Conservation (phyloP, 2,113 vertebrate species). For the Nothobranchius furzeri region DNA sequence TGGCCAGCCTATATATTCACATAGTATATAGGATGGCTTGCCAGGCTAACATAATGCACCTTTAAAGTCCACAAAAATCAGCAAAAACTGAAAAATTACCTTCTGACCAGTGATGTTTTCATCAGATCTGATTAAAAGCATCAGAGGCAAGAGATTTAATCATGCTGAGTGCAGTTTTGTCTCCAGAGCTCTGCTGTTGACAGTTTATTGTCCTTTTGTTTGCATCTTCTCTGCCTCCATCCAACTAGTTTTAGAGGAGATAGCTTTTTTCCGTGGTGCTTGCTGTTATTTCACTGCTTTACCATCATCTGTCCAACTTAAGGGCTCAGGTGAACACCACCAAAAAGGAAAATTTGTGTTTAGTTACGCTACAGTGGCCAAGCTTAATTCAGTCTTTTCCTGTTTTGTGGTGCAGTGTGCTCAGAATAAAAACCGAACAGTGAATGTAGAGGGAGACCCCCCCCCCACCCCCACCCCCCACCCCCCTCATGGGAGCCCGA, state of each 20-base stretch:
- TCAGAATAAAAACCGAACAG: neutral
- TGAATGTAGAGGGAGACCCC: neutral
- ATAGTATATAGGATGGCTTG: too few species aligned
- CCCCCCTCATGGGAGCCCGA: constrained; percentile 1
- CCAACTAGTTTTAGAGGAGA: constrained; percentile 41
- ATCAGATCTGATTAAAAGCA: constrained; percentile 51
- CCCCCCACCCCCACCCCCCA: neutral
- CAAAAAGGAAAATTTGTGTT: constrained; percentile 39
- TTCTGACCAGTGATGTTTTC: constrained; percentile 33
- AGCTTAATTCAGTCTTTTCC: constrained; percentile 43
- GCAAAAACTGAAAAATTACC: constrained; percentile 1
- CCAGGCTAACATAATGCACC: too few species aligned
- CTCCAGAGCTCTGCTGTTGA: constrained; percentile 12
- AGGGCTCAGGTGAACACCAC: constrained; percentile 21
- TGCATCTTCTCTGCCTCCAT: constrained; percentile 28
- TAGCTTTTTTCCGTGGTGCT: constrained; percentile 45
- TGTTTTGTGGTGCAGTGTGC: constrained; percentile 6
- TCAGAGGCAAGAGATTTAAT: constrained; percentile 30
- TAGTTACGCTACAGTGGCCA: constrained; percentile 28
- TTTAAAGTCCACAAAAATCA: neutral
- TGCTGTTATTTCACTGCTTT: constrained; percentile 40
- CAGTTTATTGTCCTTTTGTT: constrained; percentile 40
- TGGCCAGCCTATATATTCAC: too few species aligned
- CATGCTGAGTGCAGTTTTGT: constrained; percentile 3
- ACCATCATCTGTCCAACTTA: constrained; percentile 58